A percentile compares a stretch with the other conserved stretches of the same genome.
phyloP scores from a whole-genome alignment of 1,140 invertebrate genomes.

The Leguminivora glycinivorella region DNA sequence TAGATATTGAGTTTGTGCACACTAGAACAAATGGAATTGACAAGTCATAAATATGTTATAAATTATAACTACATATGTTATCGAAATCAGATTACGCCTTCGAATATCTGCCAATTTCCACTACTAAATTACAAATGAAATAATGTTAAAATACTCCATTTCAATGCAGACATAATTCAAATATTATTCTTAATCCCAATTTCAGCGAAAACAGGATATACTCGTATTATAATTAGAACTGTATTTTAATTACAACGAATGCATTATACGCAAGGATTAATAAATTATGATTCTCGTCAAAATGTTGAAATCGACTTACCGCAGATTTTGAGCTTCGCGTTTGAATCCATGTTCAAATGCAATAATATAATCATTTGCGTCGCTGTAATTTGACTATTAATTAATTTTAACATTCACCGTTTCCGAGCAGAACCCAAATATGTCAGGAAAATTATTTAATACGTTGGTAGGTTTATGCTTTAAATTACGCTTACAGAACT shows the following conservation, averaged over 20 bases:
- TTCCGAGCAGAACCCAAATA: not conserved
- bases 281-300: not conserved
- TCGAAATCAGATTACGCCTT: no score
- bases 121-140: no score
- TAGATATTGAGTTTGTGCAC: no score
- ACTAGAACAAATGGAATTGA: no score
- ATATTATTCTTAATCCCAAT: not conserved
- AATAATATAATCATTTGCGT: conserved; percentile 1
- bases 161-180: not conserved
- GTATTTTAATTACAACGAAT: conserved; percentile 2
- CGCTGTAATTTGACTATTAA: not conserved
- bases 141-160: no score
- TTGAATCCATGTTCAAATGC: conserved; percentile 9
- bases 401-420: conserved; percentile 1
- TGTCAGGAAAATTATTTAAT: not conserved
- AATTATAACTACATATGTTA: no score
- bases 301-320: not conserved
- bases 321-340: not conserved
- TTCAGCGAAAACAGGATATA: not conserved
- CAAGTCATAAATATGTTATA: no score
- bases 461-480: not conserved
- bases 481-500: no score
- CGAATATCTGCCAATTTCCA: no score
- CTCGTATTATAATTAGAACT: conserved; percentile 1
- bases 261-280: not conserved